phyloP scores from a whole-genome alignment of 1,140 invertebrate species.

The Parasteatoda tepidariorum region DNA sequence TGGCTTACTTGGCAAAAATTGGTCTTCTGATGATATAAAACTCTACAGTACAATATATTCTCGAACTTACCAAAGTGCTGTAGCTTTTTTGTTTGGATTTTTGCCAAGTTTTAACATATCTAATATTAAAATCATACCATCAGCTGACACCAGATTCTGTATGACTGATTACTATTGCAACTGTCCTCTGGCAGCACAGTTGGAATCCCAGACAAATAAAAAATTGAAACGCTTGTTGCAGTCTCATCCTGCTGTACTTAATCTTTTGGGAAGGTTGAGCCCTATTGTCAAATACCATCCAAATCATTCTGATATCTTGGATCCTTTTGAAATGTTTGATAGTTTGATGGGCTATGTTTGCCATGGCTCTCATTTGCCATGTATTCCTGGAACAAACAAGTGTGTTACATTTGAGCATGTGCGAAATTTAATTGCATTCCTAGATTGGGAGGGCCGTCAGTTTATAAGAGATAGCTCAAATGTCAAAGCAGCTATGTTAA shows the following conservation, averaged over 20 bases:
- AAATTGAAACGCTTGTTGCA: slow-evolving; percentile 63
- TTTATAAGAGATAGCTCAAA: slow-evolving; percentile 60
- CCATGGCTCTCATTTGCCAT: slow-evolving; percentile 82
- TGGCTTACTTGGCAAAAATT: slow-evolving; percentile 70
- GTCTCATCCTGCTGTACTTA: slow-evolving; percentile 74
- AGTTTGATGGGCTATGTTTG: slow-evolving; percentile 85
- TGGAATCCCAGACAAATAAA: slow-evolving; percentile 56
- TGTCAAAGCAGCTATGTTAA: slow-evolving; percentile 64
- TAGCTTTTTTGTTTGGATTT: slow-evolving; percentile 83
- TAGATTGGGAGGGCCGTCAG: slow-evolving; percentile 66
- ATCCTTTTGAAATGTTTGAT: slow-evolving; percentile 81
- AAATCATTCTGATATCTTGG: slow-evolving; percentile 72
- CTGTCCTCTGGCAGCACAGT: slow-evolving; percentile 78
- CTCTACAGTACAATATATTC: slow-evolving; percentile 85
- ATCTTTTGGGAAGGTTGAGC: slow-evolving; percentile 72
- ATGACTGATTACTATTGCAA: slow-evolving; percentile 76
- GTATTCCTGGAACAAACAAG: slow-evolving; percentile 66
- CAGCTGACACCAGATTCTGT: slow-evolving; percentile 86
- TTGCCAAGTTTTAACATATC: slow-evolving; percentile 73
- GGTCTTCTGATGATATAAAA: slow-evolving; percentile 75
- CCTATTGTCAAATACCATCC: slow-evolving; percentile 73
- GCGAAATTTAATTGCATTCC: slow-evolving; percentile 65
- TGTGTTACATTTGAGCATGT: slow-evolving; percentile 66
- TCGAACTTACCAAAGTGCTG: slow-evolving; percentile 88
- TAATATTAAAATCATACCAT: slow-evolving; percentile 75